Percentiles rank a stretch among this genome's conserved stretches.
phyloP scores from a whole-genome alignment of 2,113 vertebrate genomes.

The Aptenodytes patagonicus region DNA sequence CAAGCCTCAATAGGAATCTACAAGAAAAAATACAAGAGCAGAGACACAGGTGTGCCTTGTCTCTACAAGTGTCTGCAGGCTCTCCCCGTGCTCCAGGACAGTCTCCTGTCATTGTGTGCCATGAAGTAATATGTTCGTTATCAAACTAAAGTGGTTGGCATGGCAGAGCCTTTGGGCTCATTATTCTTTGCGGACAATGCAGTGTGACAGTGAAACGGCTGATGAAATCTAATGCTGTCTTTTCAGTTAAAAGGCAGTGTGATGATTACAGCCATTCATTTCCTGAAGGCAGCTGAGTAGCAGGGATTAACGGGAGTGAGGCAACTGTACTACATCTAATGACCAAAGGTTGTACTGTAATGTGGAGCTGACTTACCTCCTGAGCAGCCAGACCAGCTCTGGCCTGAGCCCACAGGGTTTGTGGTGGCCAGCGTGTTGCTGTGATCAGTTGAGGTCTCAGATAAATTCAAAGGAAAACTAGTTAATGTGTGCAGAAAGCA shows the following conservation, averaged over 20 bases:
- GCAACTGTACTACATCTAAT: neutral
- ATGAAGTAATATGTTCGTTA: neutral
- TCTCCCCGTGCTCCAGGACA: neutral
- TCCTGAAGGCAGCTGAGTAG: neutral
- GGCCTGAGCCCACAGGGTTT: neutral
- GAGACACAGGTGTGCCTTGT: neutral
- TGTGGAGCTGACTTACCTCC: neutral
- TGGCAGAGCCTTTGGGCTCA: slow-evolving; percentile 8
- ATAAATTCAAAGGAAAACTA: neutral
- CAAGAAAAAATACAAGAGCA: rapidly evolving
- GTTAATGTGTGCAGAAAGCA: neutral
- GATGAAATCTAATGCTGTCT: slow-evolving; percentile 24
- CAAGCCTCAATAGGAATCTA: neutral
- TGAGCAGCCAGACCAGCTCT: neutral
- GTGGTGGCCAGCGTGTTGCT: neutral
- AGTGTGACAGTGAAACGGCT: slow-evolving; percentile 27
- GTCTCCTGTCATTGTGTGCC: neutral
- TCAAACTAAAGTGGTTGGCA: neutral
- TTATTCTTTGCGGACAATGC: neutral
- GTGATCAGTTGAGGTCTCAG: neutral
- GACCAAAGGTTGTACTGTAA: neutral
- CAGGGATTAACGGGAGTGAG: neutral
- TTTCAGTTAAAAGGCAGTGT: neutral
- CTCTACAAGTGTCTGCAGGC: neutral
- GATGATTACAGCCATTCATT: neutral